These are phyloP conservation scores for Pantherophis guttatus DNA, from an alignment of 2,113 vertebrate species.

Conservation along the genomic window DNA sequence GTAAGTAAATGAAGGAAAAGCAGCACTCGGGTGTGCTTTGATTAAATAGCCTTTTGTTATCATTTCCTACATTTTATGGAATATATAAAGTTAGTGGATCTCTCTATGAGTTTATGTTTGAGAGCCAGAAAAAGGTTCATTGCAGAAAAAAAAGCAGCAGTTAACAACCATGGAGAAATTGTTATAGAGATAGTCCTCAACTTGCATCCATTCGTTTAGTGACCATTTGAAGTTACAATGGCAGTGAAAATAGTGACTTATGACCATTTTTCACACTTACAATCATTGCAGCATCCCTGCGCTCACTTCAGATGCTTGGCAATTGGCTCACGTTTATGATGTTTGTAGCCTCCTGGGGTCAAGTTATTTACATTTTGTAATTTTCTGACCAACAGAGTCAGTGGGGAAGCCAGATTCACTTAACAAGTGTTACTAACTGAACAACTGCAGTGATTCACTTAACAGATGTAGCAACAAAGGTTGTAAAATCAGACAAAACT, in stretches of 20 bases:
- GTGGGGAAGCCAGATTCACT: background rate
- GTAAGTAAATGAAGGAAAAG: conserved; percentile 70
- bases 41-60: background rate
- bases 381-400: background rate
- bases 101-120: conserved; percentile 25
- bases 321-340: background rate
- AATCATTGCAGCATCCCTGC: background rate
- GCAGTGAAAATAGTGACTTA: background rate
- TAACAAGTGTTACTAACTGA: background rate
- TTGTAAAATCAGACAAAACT: background rate
- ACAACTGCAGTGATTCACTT: background rate
- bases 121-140: background rate
- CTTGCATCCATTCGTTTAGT: background rate
- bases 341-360: background rate
- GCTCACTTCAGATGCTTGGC: background rate
- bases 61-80: conserved; percentile 23
- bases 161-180: background rate
- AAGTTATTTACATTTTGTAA: background rate
- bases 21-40: background rate
- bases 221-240: background rate
- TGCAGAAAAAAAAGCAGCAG: background rate
- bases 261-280: background rate
- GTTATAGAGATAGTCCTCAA: background rate
- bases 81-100: conserved; percentile 24
- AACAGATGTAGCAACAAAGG: background rate